Conservation (phyloP, 2,888 invertebrate genomes). For the Fragum sueziense region DNA sequence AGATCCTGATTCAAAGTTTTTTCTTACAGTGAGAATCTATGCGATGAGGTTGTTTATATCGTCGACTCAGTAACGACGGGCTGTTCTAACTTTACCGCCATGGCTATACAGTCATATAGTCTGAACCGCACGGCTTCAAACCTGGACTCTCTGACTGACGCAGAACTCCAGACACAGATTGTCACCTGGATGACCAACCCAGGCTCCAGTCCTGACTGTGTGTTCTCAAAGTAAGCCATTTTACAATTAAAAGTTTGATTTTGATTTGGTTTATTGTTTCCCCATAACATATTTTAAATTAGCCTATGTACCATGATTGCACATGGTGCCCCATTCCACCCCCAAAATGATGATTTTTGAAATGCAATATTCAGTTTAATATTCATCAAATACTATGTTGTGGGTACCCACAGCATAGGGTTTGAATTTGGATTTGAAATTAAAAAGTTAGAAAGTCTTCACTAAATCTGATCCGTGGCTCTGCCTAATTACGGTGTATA, state of each 20-base stretch:
- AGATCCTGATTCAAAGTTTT: neutral
- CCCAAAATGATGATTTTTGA: neutral
- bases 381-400: no score
- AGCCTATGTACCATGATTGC: neutral
- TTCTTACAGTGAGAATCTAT: neutral
- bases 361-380: no score
- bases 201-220: slow-evolving; percentile 36
- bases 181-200: slow-evolving; percentile 27
- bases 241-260: neutral
- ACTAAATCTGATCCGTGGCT: neutral
- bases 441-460: no score
- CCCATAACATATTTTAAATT: neutral
- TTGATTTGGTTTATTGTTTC: no score
- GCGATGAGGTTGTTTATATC: neutral
- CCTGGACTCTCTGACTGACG: slow-evolving; percentile 25
- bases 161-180: slow-evolving; percentile 20
- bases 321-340: neutral
- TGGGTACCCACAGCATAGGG: no score
- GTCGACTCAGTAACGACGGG: slow-evolving; percentile 13
- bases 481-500: neutral
- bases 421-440: no score
- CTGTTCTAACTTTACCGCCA: slow-evolving; percentile 43
- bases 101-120: slow-evolving; percentile 32
- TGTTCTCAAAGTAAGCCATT: slow-evolving; percentile 46
- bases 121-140: slow-evolving; percentile 42